phyloP scores from a whole-genome alignment of 1,140 invertebrate species.

The Heliconius nattereri region DNA sequence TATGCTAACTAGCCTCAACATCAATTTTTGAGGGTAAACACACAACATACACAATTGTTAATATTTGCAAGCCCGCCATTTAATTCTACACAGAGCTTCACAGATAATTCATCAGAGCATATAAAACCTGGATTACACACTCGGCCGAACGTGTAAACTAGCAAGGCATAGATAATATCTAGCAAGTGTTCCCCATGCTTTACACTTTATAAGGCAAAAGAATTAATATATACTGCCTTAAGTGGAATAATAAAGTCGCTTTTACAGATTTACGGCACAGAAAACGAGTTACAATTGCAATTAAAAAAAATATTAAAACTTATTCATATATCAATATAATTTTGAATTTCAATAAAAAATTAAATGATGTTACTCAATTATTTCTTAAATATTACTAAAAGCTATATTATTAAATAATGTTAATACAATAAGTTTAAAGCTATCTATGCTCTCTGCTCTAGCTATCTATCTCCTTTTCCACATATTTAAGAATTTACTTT shows the following conservation, averaged over 20 bases:
- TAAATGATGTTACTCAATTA: not conserved
- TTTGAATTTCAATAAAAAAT: no score
- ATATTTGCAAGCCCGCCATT: slow-evolving; percentile 8
- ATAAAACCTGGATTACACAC: slow-evolving; percentile 47
- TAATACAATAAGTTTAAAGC: no score
- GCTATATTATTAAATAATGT: no score
- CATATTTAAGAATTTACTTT: no score
- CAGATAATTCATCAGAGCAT: slow-evolving; percentile 41
- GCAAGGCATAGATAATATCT: slow-evolving; percentile 37
- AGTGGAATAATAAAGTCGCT: not conserved
- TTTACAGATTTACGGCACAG: not conserved
- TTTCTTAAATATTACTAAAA: not conserved
- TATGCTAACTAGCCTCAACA: not conserved
- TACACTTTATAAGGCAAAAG: slow-evolving; percentile 23
- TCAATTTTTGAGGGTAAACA: not conserved
- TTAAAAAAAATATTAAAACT: not conserved
- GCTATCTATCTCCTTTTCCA: no score
- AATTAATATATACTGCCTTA: slow-evolving; percentile 4
- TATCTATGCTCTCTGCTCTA: no score
- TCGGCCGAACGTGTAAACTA: slow-evolving; percentile 44
- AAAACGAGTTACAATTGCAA: not conserved
- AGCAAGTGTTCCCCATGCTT: slow-evolving; percentile 12
- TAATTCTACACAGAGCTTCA: slow-evolving; percentile 29
- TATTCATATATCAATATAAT: not conserved
- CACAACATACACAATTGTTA: not conserved